Conservation (phyloP, 2,888 invertebrate genomes). For the Molorchus minor region DNA sequence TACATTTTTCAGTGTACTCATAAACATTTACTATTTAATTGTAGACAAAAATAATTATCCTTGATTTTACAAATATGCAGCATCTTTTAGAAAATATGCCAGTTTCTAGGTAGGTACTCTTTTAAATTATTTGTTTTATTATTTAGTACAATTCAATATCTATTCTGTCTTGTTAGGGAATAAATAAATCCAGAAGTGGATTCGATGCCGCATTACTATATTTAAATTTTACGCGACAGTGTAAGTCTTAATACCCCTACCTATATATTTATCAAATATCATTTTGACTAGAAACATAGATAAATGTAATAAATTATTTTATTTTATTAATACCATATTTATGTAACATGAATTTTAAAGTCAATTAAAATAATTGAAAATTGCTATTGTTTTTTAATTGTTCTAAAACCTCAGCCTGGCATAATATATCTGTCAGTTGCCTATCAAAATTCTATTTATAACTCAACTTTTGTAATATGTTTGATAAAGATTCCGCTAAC, state of each 20-base stretch:
- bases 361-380: slow-evolving; percentile 16
- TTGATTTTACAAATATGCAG: not conserved
- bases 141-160: slow-evolving; percentile 10
- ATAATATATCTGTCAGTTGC: not conserved
- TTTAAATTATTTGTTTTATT: not conserved
- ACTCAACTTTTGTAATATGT: not conserved
- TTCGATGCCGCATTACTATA: too few species aligned
- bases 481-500: not conserved
- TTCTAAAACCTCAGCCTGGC: not conserved
- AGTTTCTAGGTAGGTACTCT: too few species aligned
- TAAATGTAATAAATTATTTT: slow-evolving; percentile 14
- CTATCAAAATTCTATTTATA: slow-evolving; percentile 15
- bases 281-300: slow-evolving; percentile 9
- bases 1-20: slow-evolving; percentile 4
- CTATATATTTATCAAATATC: not conserved
- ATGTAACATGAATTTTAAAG: slow-evolving; percentile 13
- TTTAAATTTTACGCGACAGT: not conserved
- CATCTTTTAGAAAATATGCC: too few species aligned
- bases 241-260: not conserved
- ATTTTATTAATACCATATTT: slow-evolving; percentile 10
- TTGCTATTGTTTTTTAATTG: not conserved
- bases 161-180: not conserved
- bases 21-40: not conserved
- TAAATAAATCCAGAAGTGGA: too few species aligned
- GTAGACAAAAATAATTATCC: not conserved